phyloP scores from a whole-genome alignment of 1,140 invertebrate species.

The Cheumatopsyche charites region DNA sequence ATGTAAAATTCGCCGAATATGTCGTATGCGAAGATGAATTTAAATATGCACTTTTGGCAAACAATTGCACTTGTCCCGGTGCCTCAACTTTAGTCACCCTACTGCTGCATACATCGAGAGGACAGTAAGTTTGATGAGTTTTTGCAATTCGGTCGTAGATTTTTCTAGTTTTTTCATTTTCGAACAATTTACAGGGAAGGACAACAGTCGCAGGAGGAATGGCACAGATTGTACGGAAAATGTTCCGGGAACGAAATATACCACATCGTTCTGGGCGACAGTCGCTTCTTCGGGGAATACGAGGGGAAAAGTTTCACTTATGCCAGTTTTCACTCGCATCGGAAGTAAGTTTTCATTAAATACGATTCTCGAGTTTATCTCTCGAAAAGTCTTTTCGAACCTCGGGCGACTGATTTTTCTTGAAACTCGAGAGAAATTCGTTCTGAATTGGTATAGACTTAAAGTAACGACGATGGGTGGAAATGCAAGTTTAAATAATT shows the following conservation, averaged over 20 bases:
- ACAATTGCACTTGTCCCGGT: slow-evolving; percentile 97
- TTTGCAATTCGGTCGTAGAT: background rate
- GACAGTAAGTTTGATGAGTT: slow-evolving; percentile 76
- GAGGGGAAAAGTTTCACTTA: slow-evolving; percentile 98
- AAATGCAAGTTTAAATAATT: too few species aligned
- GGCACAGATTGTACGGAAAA: slow-evolving; percentile 95
- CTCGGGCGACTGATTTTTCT: too few species aligned
- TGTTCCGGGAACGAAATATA: slow-evolving; percentile 99
- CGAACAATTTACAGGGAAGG: slow-evolving; percentile 91
- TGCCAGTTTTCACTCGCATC: slow-evolving; percentile 97
- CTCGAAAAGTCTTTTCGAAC: too few species aligned
- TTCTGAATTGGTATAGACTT: too few species aligned
- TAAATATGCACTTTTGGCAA: slow-evolving; percentile 95
- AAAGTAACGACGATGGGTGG: too few species aligned
- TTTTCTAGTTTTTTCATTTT: background rate
- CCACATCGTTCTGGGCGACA: slow-evolving; percentile 93
- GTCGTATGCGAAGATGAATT: slow-evolving; percentile 98
- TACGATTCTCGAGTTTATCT: too few species aligned
- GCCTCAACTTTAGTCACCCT: slow-evolving; percentile 95
- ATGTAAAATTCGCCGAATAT: slow-evolving; percentile 97
- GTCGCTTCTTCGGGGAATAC: slow-evolving; percentile 97
- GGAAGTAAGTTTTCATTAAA: slow-evolving; percentile 76
- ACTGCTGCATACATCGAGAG: slow-evolving; percentile 92
- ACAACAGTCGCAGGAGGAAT: slow-evolving; percentile 94
- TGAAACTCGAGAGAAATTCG: too few species aligned